Conservation (phyloP, 2,888 invertebrate genomes). For the Xestoiulus laeticollis region DNA sequence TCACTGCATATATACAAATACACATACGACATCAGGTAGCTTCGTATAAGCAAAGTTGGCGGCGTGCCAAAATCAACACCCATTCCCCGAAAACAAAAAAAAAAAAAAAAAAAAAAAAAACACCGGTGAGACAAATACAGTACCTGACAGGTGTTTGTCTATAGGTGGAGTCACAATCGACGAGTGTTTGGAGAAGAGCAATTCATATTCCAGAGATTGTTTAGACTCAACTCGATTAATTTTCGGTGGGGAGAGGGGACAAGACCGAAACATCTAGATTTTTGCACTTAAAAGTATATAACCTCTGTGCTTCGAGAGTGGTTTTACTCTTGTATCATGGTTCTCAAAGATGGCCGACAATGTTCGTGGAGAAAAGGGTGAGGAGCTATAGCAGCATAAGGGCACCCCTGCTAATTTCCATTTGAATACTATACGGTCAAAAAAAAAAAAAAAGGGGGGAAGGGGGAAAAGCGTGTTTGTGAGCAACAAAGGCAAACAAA, state of each 20-base stretch:
- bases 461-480: background rate
- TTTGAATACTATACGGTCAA: background rate
- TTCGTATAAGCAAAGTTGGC: slow-evolving; percentile 14
- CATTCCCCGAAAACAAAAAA: background rate
- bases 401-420: no score
- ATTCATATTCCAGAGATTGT: background rate
- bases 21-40: no score
- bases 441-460: background rate
- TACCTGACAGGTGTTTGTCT: slow-evolving; percentile 7
- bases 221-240: background rate
- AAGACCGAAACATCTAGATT: no score
- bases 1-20: no score
- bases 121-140: no score
- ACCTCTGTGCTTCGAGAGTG: no score
- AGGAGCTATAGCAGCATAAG: no score
- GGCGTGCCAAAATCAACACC: background rate
- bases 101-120: no score
- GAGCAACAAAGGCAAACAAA: background rate
- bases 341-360: no score
- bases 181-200: background rate
- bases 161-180: background rate
- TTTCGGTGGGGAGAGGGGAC: background rate
- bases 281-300: no score
- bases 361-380: no score
- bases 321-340: no score